Percentiles rank a stretch among this genome's conserved stretches.
Conservation (phyloP, 2,797 vertebrate genomes). For the Rachycentron canadum region DNA sequence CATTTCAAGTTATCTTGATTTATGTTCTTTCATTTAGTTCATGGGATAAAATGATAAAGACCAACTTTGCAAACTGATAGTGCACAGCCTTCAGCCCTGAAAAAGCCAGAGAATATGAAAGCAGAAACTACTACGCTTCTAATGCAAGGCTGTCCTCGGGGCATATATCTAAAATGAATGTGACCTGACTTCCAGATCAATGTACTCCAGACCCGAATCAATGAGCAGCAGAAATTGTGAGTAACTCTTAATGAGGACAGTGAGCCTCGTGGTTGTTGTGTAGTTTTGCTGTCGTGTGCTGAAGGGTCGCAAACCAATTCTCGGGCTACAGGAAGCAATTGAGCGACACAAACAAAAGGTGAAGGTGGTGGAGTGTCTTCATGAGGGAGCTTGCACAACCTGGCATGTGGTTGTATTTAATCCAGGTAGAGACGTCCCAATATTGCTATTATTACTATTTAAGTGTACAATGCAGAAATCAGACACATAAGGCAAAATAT, state of each 20-base stretch:
- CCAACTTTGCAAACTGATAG: not conserved
- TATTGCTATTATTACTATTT: not conserved
- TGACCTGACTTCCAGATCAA: constrained; percentile 81
- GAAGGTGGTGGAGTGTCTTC: constrained; percentile 13
- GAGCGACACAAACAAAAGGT: constrained; percentile 21
- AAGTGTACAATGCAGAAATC: not conserved
- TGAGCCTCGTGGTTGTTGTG: constrained; percentile 62
- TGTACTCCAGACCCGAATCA: constrained; percentile 79
- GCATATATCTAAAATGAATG: constrained; percentile 70
- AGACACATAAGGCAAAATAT: not conserved
- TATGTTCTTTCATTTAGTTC: not conserved
- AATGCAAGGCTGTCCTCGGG: constrained; percentile 31
- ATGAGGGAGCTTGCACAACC: not conserved
- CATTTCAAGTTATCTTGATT: not conserved
- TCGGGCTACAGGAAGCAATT: constrained; percentile 22
- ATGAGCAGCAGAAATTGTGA: constrained; percentile 84
- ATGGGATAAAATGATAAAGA: constrained; percentile 12
- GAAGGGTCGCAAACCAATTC: constrained; percentile 32
- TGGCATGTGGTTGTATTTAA: constrained; percentile 9
- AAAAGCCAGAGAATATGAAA: constrained; percentile 4
- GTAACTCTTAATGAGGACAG: constrained; percentile 66
- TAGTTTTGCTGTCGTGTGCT: constrained; percentile 57
- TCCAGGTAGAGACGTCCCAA: not conserved
- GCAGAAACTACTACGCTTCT: not conserved
- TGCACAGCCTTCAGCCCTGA: not conserved